Evolutionary conservation across 2,888 invertebrate species (phyloP).

Genomic region (Thumatha senex): DNA sequence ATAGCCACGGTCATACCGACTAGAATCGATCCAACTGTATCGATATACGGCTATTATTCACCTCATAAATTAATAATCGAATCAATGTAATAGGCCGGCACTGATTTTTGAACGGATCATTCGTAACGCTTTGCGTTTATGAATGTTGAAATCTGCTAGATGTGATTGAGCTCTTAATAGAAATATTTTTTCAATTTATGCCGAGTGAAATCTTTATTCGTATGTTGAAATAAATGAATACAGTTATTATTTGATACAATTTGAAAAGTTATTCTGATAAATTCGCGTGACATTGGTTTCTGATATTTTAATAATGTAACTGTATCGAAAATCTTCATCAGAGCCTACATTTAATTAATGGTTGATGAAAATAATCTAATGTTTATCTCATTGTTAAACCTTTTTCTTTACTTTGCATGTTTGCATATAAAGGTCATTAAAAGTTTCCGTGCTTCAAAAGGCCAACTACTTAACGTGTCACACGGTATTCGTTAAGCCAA

Average conservation of each 20-base stretch:
- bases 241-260: slow-evolving; percentile 4
- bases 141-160: slow-evolving; percentile 48
- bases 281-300: background rate
- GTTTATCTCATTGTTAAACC: too few species aligned
- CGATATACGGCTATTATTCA: slow-evolving; percentile 72
- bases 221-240: background rate
- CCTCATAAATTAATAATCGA: slow-evolving; percentile 80
- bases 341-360: too few species aligned
- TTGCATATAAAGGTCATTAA: too few species aligned
- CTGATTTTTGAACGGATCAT: slow-evolving; percentile 73
- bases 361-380: too few species aligned
- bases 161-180: slow-evolving; percentile 30
- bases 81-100: slow-evolving; percentile 75
- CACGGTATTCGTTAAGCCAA: too few species aligned
- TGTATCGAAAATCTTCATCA: too few species aligned
- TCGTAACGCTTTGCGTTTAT: slow-evolving; percentile 56
- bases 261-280: slow-evolving; percentile 5
- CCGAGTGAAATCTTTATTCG: slow-evolving; percentile 1
- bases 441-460: too few species aligned
- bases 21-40: slow-evolving; percentile 56
- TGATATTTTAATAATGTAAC: background rate
- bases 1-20: slow-evolving; percentile 53
- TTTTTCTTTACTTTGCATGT: too few species aligned
- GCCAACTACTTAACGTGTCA: too few species aligned
- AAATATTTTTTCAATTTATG: slow-evolving; percentile 12